phyloP scores from a whole-genome alignment of 1,140 invertebrate genomes.

The Paraescarpia echinospica region DNA sequence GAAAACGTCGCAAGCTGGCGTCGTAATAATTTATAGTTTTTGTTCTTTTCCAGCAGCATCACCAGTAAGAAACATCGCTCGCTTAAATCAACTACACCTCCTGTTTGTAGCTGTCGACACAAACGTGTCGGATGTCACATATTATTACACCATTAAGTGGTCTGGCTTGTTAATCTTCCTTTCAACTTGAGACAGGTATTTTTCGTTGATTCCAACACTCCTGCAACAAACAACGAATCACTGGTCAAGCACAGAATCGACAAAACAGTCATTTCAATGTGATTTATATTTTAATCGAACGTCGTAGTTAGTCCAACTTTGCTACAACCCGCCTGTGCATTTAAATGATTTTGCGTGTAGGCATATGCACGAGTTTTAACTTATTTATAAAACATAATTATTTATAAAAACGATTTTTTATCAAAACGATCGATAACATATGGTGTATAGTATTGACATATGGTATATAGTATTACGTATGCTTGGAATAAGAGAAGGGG shows the following conservation, averaged over 20 bases:
- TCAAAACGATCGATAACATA: no score
- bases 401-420: no score
- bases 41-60: not conserved
- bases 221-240: not conserved
- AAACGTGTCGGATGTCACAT: not conserved
- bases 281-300: not conserved
- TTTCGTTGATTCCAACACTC: constrained; percentile 11
- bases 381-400: not conserved
- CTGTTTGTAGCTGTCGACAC: not conserved
- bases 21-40: not conserved
- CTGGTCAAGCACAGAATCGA: not conserved
- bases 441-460: no score
- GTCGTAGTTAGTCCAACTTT: not conserved
- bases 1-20: not conserved
- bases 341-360: not conserved
- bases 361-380: not conserved
- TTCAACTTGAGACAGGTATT: constrained; percentile 14
- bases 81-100: not conserved
- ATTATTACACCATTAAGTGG: not conserved
- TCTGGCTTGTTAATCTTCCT: constrained; percentile 7
- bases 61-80: not conserved
- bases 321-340: not conserved
- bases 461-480: no score
- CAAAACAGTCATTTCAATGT: not conserved
- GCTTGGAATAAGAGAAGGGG: no score